Conservation (phyloP, 1,140 invertebrate species). For the Uloborus diversus region DNA sequence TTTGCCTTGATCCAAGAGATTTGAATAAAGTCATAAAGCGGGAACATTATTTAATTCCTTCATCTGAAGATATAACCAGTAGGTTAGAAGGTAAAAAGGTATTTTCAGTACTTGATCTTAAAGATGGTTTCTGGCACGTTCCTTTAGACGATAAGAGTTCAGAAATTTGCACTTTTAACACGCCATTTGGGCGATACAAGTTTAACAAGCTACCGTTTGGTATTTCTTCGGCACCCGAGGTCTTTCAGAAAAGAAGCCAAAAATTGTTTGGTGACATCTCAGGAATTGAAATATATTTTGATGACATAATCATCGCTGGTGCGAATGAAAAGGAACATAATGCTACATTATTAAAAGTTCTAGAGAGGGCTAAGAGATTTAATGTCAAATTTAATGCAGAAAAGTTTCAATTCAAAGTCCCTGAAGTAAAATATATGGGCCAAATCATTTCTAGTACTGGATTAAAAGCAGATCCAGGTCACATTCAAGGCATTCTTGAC, state of each 20-base stretch:
- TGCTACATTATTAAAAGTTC: constrained; percentile 61
- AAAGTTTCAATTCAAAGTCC: constrained; percentile 59
- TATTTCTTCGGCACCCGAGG: constrained; percentile 14
- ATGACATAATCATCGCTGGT: constrained; percentile 64
- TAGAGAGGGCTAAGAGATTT: constrained; percentile 61
- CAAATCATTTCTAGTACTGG: background rate
- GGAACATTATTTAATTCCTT: constrained; percentile 13
- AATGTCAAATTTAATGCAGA: constrained; percentile 64
- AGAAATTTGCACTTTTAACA: background rate
- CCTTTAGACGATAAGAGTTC: background rate
- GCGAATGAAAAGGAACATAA: constrained; percentile 60
- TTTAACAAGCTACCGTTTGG: background rate
- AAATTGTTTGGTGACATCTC: constrained; percentile 23
- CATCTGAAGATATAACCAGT: constrained; percentile 18
- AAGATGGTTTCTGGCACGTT: constrained; percentile 25
- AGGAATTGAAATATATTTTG: constrained; percentile 61
- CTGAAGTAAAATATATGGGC: constrained; percentile 39
- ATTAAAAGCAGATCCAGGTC: constrained; percentile 61
- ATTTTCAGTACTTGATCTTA: constrained; percentile 27
- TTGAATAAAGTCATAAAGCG: constrained; percentile 16
- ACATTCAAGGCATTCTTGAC: too few relatives aligned
- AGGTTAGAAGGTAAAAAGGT: constrained; percentile 17
- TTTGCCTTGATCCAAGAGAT: background rate
- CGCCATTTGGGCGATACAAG: background rate
- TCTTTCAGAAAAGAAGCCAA: constrained; percentile 27